Evolutionary conservation across 2,888 invertebrate genomes (phyloP), one percentile per base, ranked within the genome.

Genomic region (Lymantria monacha): DNA sequence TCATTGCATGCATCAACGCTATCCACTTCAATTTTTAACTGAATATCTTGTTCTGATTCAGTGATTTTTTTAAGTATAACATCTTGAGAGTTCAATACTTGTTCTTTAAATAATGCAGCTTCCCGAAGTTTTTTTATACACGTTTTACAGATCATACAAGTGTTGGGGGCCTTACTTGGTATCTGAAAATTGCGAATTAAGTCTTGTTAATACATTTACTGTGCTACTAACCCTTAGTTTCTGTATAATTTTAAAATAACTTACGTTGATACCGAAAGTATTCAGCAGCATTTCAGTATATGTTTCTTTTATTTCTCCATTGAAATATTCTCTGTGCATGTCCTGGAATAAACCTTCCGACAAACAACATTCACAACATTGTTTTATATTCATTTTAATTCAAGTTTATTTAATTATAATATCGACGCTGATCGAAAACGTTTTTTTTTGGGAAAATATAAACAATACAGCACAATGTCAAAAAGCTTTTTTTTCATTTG

Each of bases 301-400:
- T 14, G 58, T 58, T 64, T 72, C 72, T 7, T 53, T 61, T 46
- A 42, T 56, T 9, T 55, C 48, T 0, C 51, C 53, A 42, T 46
- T 52, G n/a, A 47, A 51, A 46, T 65, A 72, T 5, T 56, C 55
- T 15, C 55, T 51, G 13, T 46, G 47, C 50, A 73, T 55, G 14
- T 73, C 53, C 41, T 72, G 65, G 30, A 63, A 68, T 51, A 64
- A 66, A 33, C 66, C 62, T 31, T 53, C 49, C 40, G 67, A 49
- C 44, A 72, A 61, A 49, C 72, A 72, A 51, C 67, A 72, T 40
- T 55, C 46, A 47, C 72, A 72, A 3, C 55, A 57, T 15, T 59
- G 41, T 13, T 54, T 57, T 40, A 42, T 48, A 48, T 52, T 49
- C 66, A 67, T 67, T 37, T 31, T 41, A 3, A 15, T 3, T 22